Conservation (phyloP, 2,797 vertebrate genomes). For the Spea hammondii region DNA sequence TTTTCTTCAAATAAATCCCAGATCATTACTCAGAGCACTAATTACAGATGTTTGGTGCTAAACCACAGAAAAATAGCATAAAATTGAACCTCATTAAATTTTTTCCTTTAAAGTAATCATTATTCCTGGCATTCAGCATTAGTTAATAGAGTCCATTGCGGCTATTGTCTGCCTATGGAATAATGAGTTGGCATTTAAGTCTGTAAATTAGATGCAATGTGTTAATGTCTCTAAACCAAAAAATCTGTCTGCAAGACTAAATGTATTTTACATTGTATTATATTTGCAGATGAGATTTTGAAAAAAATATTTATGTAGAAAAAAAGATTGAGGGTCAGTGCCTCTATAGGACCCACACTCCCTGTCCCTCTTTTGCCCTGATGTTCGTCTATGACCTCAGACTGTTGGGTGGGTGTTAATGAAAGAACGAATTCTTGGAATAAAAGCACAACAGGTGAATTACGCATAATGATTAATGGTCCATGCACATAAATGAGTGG, state of each 20-base stretch:
- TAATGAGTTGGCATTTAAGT: conserved; percentile 49
- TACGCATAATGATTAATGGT: too few relatives aligned
- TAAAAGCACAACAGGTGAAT: too few relatives aligned
- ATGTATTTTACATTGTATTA: neutral
- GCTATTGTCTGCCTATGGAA: conserved; percentile 44
- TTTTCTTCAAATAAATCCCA: conserved; percentile 39
- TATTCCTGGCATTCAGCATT: conserved; percentile 48
- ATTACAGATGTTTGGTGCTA: conserved; percentile 52
- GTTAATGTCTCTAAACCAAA: conserved; percentile 44
- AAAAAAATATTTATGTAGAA: too few relatives aligned
- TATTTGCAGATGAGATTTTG: neutral
- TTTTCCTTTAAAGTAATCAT: conserved; percentile 32
- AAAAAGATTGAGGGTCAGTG: too few relatives aligned
- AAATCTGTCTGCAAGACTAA: neutral
- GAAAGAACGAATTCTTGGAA: too few relatives aligned
- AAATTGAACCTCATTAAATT: conserved; percentile 28
- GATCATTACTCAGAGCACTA: conserved; percentile 53
- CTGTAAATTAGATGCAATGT: conserved; percentile 53
- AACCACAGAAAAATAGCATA: conserved; percentile 29
- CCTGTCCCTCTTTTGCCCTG: too few relatives aligned
- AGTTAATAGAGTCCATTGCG: conserved; percentile 28
- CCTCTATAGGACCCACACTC: too few relatives aligned
- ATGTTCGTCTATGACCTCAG: too few relatives aligned
- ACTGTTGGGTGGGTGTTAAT: too few relatives aligned
- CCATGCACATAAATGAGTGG: too few relatives aligned